These are phyloP conservation scores for Cassiopea andromeda DNA, from an alignment of 30 jellyfish, hydroid and myxozoan genomes.

Conservation along the genomic window DNA sequence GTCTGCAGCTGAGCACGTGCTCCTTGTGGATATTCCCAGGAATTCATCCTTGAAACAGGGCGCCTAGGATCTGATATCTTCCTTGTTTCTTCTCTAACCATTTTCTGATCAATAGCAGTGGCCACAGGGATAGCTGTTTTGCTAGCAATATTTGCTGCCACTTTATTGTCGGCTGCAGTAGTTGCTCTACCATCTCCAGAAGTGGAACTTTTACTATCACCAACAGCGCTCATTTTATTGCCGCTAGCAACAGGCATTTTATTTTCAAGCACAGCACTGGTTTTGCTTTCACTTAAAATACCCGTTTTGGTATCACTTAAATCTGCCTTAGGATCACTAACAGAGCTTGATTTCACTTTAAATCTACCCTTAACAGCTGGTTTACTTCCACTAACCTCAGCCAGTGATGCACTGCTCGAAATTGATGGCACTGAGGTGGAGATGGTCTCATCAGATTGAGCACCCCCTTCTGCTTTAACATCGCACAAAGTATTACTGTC, in stretches of 20 bases:
- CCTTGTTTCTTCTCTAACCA: neutral
- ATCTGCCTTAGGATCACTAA: neutral
- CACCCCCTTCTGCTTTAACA: neutral
- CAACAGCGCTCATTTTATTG: neutral
- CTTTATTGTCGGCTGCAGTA: neutral
- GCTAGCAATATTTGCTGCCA: neutral
- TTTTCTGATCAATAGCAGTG: neutral
- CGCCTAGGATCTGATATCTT: neutral
- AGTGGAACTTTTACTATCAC: neutral
- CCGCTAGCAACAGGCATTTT: neutral
- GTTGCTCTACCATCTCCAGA: neutral
- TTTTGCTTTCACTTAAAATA: too few relatives aligned
- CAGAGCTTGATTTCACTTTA: constrained; percentile 23
- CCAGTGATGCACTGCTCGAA: neutral
- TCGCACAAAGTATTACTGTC: neutral
- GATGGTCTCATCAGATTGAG: neutral
- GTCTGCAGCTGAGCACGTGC: neutral
- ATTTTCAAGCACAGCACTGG: too few relatives aligned
- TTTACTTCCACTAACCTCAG: neutral
- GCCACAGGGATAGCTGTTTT: neutral
- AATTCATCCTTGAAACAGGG: neutral
- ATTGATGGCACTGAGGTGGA: neutral
- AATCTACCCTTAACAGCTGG: constrained; percentile 43
- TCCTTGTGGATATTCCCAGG: neutral
- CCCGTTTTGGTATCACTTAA: too few relatives aligned